Percentiles rank a stretch among this genome's conserved stretches.
phyloP scores from a whole-genome alignment of 2,113 vertebrate species.

The Rhodinocichla rosea region DNA sequence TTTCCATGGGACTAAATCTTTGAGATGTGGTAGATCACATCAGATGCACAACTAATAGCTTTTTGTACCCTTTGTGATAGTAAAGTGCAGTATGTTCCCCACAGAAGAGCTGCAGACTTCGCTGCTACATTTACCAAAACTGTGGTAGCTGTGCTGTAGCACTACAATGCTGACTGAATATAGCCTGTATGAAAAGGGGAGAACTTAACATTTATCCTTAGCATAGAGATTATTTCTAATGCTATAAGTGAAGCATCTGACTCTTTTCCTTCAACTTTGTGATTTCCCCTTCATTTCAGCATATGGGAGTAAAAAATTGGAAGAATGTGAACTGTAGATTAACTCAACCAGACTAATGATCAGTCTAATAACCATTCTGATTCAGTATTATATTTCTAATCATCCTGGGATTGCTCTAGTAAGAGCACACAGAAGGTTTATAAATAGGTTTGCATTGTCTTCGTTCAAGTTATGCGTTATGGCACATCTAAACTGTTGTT shows the following conservation, averaged over 20 bases:
- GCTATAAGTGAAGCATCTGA: not conserved
- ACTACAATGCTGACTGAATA: not conserved
- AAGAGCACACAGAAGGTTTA: not conserved
- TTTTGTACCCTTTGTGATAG: not conserved
- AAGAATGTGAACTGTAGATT: not conserved
- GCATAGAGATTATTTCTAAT: not conserved
- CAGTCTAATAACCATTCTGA: not conserved
- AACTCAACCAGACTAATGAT: not conserved
- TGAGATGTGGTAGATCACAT: not conserved
- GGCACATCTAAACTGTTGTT: not conserved
- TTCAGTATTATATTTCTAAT: not conserved
- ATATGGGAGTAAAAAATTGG: not conserved
- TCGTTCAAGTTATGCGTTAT: not conserved
- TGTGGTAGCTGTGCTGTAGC: not conserved
- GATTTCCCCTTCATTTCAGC: not conserved
- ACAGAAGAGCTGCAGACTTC: not conserved
- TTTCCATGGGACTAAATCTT: not conserved
- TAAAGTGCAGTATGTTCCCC: fast-evolving
- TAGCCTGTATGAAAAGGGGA: not conserved
- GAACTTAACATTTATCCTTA: not conserved
- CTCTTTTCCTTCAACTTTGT: not conserved
- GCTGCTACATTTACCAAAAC: not conserved
- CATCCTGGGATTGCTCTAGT: not conserved
- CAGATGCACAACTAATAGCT: not conserved
- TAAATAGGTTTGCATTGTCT: not conserved